Percentiles rank a stretch among this genome's conserved stretches.
These are phyloP conservation scores for Cladopsammia gracilis DNA, from an alignment of 64 coral and sea anemone genomes.

Conservation along the genomic window DNA sequence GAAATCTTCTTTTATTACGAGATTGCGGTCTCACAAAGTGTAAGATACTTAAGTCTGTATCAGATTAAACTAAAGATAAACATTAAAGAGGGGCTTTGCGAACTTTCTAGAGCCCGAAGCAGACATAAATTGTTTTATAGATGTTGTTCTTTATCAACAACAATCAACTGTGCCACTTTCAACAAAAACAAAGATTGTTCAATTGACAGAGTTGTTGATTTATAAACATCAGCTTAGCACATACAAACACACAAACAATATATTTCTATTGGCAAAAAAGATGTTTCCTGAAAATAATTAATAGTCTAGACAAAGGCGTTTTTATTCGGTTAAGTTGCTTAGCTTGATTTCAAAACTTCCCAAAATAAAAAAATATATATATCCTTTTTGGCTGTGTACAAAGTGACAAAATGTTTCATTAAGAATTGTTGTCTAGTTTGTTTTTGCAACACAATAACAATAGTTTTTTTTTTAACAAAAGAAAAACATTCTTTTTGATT, in stretches of 20 bases:
- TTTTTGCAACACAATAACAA: too few species aligned
- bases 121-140: background rate
- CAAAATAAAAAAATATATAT: too few species aligned
- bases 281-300: too few species aligned
- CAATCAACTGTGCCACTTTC: background rate
- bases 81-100: background rate
- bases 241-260: background rate
- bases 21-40: slow-evolving; percentile 7
- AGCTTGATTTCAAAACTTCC: too few species aligned
- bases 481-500: too few species aligned
- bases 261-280: background rate
- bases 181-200: background rate
- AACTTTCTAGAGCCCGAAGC: background rate
- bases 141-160: background rate
- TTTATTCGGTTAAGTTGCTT: too few species aligned
- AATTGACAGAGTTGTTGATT: background rate
- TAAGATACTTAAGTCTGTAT: background rate
- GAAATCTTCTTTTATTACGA: background rate
- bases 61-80: background rate
- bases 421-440: too few species aligned
- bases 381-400: too few species aligned
- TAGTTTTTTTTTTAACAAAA: too few species aligned
- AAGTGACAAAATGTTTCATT: too few species aligned
- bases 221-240: background rate
- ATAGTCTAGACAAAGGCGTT: too few species aligned